Conservation (phyloP, 2,113 vertebrate species). For the Bucco capensis region DNA sequence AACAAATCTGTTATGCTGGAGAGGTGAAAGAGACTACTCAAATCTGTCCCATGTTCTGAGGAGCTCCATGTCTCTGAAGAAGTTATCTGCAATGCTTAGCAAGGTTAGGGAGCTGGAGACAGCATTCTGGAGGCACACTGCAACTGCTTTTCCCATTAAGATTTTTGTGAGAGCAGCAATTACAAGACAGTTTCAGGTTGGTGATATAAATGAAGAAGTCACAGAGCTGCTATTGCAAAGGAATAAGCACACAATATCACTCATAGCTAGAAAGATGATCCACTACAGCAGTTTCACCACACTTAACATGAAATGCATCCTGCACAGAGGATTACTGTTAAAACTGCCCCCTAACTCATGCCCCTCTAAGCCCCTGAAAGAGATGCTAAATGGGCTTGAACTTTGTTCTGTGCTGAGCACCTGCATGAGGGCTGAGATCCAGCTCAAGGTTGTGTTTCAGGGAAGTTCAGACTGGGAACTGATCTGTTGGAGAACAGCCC, state of each 20-base stretch:
- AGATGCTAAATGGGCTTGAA: not conserved
- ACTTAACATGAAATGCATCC: not conserved
- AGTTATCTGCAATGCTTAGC: not conserved
- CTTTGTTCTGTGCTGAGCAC: not conserved
- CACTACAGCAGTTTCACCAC: not conserved
- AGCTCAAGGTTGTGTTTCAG: not conserved
- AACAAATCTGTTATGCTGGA: not conserved
- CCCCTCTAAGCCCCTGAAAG: not conserved
- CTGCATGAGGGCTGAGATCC: not conserved
- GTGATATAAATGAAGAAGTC: not conserved
- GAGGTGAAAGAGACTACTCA: not conserved
- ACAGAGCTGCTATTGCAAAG: not conserved
- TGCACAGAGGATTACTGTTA: not conserved
- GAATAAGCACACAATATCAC: not conserved
- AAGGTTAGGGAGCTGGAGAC: not conserved
- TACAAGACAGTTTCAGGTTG: not conserved
- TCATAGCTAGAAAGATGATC: not conserved
- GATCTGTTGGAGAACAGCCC: too few species aligned
- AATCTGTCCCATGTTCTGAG: not conserved
- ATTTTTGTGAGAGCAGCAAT: not conserved
- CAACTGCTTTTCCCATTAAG: not conserved
- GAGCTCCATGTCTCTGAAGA: not conserved
- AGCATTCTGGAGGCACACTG: not conserved
- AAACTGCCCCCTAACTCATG: not conserved
- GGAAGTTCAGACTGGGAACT: too few species aligned